These are phyloP conservation scores for Hirundichthys speculiger DNA, from an alignment of 2,113 vertebrate genomes.

Conservation along the genomic window DNA sequence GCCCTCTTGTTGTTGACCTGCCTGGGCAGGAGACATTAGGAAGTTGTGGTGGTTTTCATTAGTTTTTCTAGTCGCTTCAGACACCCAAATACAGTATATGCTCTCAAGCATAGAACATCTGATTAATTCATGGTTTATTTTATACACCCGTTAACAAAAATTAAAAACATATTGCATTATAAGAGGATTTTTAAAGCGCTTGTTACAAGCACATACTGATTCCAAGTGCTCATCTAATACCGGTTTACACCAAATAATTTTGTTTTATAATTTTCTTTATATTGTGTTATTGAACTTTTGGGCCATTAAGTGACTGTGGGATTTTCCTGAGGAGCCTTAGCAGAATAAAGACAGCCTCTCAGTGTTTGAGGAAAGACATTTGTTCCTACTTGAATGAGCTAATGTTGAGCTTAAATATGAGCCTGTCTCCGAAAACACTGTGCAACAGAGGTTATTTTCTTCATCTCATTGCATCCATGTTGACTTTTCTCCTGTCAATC, in stretches of 20 bases:
- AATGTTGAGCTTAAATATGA: slow-evolving; percentile 16
- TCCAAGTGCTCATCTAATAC: background rate
- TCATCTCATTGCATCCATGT: background rate
- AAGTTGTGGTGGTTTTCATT: no score
- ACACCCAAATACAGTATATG: no score
- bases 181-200: no score
- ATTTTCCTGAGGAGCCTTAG: background rate
- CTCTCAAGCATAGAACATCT: no score
- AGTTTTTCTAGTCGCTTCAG: no score
- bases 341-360: slow-evolving; percentile 21
- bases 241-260: background rate
- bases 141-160: no score
- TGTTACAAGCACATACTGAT: no score
- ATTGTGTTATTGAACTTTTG: slow-evolving; percentile 11
- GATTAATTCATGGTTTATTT: no score
- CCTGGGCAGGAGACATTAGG: no score
- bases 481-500: slow-evolving; percentile 9
- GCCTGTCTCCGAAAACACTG: background rate
- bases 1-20: no score
- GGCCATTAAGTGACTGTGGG: slow-evolving; percentile 1
- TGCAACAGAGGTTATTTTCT: slow-evolving; percentile 12
- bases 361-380: slow-evolving; percentile 5
- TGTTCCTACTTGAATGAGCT: slow-evolving; percentile 24
- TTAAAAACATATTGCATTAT: no score
- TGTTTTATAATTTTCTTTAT: slow-evolving; percentile 14